Conservation (phyloP, 2,888 invertebrate genomes). For the Trissolcus brochymenae region DNA sequence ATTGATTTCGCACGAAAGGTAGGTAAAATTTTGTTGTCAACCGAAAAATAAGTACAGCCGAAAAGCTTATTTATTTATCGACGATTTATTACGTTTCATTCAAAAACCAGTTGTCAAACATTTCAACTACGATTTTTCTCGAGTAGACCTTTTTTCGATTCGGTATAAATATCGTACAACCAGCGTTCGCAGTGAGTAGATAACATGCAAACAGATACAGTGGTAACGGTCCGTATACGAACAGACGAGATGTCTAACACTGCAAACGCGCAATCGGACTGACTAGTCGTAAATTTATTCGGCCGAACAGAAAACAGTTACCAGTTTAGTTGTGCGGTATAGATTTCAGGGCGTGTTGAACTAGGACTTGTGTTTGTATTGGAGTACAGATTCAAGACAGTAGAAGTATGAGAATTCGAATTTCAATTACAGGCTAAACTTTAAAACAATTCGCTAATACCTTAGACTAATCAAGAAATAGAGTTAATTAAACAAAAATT, state of each 20-base stretch:
- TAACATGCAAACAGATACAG: constrained; percentile 62
- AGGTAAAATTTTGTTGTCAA: too few relatives aligned
- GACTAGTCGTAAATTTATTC: constrained; percentile 72
- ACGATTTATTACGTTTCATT: constrained; percentile 45
- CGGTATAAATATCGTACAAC: constrained; percentile 61
- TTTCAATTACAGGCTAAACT: constrained; percentile 44
- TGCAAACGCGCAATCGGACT: constrained; percentile 56
- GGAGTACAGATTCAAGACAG: constrained; percentile 48
- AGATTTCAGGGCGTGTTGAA: constrained; percentile 55
- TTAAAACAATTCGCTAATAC: constrained; percentile 42
- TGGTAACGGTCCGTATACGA: constrained; percentile 70
- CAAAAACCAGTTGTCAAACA: constrained; percentile 47
- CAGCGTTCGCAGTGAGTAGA: constrained; percentile 53
- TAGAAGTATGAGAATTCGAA: constrained; percentile 41
- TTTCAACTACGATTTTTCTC: constrained; percentile 39
- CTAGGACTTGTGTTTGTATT: constrained; percentile 39
- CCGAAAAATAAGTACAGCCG: too few relatives aligned
- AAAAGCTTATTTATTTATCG: constrained; percentile 12
- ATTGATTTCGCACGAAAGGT: too few relatives aligned
- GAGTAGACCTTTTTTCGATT: constrained; percentile 50
- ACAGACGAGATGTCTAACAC: constrained; percentile 65
- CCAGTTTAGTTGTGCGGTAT: constrained; percentile 57
- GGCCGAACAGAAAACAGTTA: constrained; percentile 72
- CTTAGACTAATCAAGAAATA: constrained; percentile 20
- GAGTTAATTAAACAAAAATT: constrained; percentile 3